Evolutionary conservation across 2,113 vertebrate species (phyloP).

Genomic region (Rhabdornis inornatus): DNA sequence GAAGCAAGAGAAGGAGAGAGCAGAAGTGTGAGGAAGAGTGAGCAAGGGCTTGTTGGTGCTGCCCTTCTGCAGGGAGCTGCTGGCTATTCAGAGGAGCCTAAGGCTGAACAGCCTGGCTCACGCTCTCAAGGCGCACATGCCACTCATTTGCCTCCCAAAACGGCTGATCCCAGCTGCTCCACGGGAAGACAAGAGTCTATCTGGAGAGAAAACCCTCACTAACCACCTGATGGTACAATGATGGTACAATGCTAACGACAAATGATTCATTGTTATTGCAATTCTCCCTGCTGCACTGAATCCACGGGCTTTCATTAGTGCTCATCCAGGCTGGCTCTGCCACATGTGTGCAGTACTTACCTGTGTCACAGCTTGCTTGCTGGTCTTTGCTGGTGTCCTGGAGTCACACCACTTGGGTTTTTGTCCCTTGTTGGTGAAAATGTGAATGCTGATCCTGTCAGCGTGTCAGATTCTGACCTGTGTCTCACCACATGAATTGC

Average conservation of each 20-base stretch:
- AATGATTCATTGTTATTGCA: neutral
- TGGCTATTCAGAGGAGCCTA: neutral
- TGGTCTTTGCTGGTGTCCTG: neutral
- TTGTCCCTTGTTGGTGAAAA: neutral
- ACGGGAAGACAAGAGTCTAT: neutral
- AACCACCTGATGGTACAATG: constrained; percentile 11
- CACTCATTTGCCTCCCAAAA: neutral
- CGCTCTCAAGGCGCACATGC: neutral
- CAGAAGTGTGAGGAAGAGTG: neutral
- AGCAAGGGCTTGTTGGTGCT: rapidly evolving
- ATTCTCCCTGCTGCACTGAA: neutral
- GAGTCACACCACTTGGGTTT: neutral
- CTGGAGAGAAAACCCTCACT: neutral
- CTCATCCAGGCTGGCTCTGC: neutral
- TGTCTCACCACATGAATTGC: neutral
- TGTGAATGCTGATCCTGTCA: neutral
- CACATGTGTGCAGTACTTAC: neutral
- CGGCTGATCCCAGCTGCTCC: constrained; percentile 15
- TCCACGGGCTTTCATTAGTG: rapidly evolving
- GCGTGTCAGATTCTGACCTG: neutral
- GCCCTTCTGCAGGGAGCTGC: neutral
- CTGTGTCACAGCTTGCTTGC: neutral
- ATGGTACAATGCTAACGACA: neutral
- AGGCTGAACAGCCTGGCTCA: neutral
- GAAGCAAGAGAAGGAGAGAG: neutral